Conservation (phyloP, 2,888 invertebrate species). For the Leptopilina myrica region DNA sequence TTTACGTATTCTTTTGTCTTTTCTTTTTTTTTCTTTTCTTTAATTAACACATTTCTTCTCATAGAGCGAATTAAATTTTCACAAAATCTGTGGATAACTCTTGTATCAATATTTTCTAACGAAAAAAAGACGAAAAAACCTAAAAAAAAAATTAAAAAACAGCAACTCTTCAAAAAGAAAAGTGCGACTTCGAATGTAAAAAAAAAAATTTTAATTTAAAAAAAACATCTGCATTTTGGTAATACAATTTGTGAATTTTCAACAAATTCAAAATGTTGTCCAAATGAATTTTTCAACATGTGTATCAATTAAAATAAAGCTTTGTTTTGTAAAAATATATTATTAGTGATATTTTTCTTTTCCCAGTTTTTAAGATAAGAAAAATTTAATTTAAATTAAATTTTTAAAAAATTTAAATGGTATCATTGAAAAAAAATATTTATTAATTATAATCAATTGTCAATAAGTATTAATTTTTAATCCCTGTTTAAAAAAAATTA, state of each 20-base stretch:
- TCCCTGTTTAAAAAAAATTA: too few relatives aligned
- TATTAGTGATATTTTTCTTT: not conserved
- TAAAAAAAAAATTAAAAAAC: too few relatives aligned
- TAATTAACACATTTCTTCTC: too few relatives aligned
- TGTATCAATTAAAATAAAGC: conserved; percentile 61
- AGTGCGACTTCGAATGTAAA: not conserved
- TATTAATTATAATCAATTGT: too few relatives aligned
- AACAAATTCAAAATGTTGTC: conserved; percentile 53
- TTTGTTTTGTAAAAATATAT: conserved; percentile 61
- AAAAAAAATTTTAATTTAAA: conserved; percentile 43
- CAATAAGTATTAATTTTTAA: too few relatives aligned
- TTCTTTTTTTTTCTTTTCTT: too few relatives aligned
- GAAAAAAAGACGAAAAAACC: not conserved
- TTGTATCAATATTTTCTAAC: conserved; percentile 21
- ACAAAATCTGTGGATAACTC: conserved; percentile 18
- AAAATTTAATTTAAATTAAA: too few relatives aligned
- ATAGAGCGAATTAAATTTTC: too few relatives aligned
- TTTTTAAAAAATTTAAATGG: too few relatives aligned
- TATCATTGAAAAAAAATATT: too few relatives aligned
- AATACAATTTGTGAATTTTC: conserved; percentile 40
- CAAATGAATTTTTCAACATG: conserved; percentile 52
- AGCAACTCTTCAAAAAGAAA: conserved; percentile 1
- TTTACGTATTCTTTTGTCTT: not conserved
- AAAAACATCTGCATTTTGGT: conserved; percentile 60
- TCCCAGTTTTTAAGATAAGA: too few relatives aligned